Evolutionary conservation across 53 echinoderm and acorn worm genomes (phyloP).

Genomic region (Crossaster papposus): DNA sequence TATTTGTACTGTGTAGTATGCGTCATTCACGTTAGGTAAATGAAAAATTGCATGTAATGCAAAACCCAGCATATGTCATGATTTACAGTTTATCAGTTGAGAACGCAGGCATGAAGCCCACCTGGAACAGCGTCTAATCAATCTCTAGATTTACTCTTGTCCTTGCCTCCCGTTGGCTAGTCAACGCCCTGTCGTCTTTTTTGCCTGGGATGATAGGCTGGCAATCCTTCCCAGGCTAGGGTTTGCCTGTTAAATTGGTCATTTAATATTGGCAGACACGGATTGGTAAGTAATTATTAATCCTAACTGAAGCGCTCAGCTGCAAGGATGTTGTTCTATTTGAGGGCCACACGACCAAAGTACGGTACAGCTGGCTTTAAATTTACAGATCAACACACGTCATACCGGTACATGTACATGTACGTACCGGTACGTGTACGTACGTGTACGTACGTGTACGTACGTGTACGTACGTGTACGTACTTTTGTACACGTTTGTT

Average conservation of each 20-base stretch:
- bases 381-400: neutral
- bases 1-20: neutral
- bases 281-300: constrained; percentile 3
- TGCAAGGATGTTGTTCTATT: neutral
- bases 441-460: too few relatives aligned
- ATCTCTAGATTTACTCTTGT: neutral
- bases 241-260: neutral
- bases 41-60: neutral
- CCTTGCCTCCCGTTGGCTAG: neutral
- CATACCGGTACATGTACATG: neutral
- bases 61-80: constrained; percentile 2
- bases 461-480: too few relatives aligned
- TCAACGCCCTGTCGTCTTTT: neutral
- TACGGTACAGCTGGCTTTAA: neutral
- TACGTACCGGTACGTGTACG: neutral
- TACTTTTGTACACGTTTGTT: too few relatives aligned
- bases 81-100: neutral
- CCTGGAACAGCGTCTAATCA: neutral
- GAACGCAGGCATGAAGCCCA: neutral
- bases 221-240: neutral
- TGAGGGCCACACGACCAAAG: neutral
- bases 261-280: constrained; percentile 4
- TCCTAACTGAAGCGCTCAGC: neutral
- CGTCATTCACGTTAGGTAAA: neutral
- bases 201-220: neutral